Evolutionary conservation across 2,113 vertebrate species (phyloP), one percentile per base, ranked within the genome.

Genomic region (Phasianus colchicus): DNA sequence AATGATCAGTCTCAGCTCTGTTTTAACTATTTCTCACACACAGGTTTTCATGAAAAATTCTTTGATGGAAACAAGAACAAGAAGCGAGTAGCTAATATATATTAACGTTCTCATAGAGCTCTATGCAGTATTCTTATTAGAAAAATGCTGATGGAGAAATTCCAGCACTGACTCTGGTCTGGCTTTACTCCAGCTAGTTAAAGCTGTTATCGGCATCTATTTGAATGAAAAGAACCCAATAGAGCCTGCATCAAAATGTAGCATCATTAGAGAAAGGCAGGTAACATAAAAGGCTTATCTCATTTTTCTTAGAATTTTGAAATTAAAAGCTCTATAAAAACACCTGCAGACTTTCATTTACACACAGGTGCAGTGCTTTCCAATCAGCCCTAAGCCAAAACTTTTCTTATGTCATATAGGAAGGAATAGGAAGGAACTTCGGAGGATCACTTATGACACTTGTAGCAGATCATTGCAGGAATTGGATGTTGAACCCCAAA

Each of bases 1-100:
- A 95, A 82, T 82, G 1, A 65, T 81, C 61, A 43, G 38, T n/a
- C 47, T 11, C 13, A n/a, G 18, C 17, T 85, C 60, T 79, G 42
- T 47, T 95, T 91, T 83, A 80, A 84, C 27, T 65, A 52, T 76
- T 93, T 76, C 63, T 76, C 52, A 76, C 48, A 65, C 78, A 61
- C 6, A 61, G 38, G 10, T 60, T 84, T 90, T 75, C 38, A 20
- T 64, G 14, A 81, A 15, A 78, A 84, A 30, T 89, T 54, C 32
- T 92, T 55, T 75, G 13, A 88, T 72, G n/a, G 50, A 18, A 91
- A 79, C n/a, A 64, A 93, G 19, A 40, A 15, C 25, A 86, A 48
- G 24, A 63, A 92, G 15, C 55, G 57, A 0, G 0, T 43, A 70
- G 17, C 10, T 58, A 42, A 16, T 15, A 5, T 32, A 57, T 32